A percentile compares a stretch with the other conserved stretches of the same genome.
These are phyloP conservation scores for Phortica okadai DNA, from an alignment of 2,888 invertebrate species.

Conservation along the genomic window DNA sequence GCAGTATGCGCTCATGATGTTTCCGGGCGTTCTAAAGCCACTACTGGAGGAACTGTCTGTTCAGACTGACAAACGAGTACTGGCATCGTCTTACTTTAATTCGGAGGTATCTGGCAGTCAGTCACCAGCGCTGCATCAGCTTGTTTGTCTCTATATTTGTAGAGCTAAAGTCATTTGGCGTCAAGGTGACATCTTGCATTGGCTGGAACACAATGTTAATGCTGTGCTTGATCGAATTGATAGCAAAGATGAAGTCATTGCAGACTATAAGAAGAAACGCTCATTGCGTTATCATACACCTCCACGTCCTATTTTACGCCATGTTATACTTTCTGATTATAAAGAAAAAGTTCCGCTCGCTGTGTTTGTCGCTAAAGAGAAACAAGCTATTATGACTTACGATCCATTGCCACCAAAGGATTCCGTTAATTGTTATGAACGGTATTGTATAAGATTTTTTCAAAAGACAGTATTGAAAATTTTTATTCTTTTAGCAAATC, in stretches of 20 bases:
- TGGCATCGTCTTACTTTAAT: conserved; percentile 77
- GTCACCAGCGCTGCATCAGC: conserved; percentile 81
- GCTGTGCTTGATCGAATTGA: conserved; percentile 82
- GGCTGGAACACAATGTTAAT: conserved; percentile 86
- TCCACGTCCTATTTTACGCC: conserved; percentile 74
- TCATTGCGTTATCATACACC: conserved; percentile 69
- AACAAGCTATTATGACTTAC: conserved; percentile 81
- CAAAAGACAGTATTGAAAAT: background rate
- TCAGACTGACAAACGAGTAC: conserved; percentile 82
- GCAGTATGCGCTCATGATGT: conserved; percentile 88
- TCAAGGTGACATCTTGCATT: conserved; percentile 83
- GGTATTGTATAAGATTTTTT: conserved; percentile 62
- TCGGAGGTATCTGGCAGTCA: conserved; percentile 77
- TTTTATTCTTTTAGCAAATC: conserved; percentile 64
- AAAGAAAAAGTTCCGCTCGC: conserved; percentile 77
- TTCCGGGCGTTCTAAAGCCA: conserved; percentile 85
- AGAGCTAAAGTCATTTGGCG: conserved; percentile 88
- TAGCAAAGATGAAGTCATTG: conserved; percentile 79
- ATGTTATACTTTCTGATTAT: conserved; percentile 76
- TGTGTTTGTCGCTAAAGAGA: conserved; percentile 74
- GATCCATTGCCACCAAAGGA: conserved; percentile 89
- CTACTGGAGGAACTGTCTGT: conserved; percentile 87
- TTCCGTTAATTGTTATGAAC: conserved; percentile 84
- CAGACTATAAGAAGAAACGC: conserved; percentile 80
- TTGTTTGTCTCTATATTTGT: conserved; percentile 85